Conservation (phyloP, 1,140 invertebrate genomes). For the Hestina assimilis region DNA sequence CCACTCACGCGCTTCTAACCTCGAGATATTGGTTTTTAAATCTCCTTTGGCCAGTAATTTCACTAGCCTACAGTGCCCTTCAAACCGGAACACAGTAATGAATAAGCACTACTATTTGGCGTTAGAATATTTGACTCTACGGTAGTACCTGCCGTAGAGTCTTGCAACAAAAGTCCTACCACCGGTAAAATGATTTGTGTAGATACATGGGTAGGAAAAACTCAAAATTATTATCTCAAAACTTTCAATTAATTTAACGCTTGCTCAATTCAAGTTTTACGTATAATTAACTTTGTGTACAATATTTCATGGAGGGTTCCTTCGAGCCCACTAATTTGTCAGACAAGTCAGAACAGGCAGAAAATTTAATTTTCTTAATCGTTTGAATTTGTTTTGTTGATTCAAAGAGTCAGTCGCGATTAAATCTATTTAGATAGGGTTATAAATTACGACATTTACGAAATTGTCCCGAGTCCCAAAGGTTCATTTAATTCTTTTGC, state of each 20-base stretch:
- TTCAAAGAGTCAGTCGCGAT: conserved; percentile 38
- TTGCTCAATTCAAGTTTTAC: neutral
- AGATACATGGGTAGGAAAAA: neutral
- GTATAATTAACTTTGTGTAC: conserved; percentile 16
- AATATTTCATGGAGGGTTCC: conserved; percentile 26
- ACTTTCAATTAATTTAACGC: neutral
- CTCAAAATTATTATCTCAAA: neutral
- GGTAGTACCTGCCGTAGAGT: too few species aligned
- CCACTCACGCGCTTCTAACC: too few species aligned
- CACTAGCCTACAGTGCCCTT: too few species aligned
- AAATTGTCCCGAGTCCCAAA: conserved; percentile 11
- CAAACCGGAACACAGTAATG: too few species aligned
- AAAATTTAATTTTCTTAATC: conserved; percentile 57
- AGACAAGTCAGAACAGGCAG: conserved; percentile 36
- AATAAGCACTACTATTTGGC: too few species aligned
- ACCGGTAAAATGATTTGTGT: neutral
- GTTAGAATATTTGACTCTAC: too few species aligned
- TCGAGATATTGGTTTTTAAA: too few species aligned
- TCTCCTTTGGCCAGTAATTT: too few species aligned
- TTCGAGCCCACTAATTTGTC: conserved; percentile 38
- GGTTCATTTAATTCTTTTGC: neutral
- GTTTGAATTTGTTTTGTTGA: conserved; percentile 45
- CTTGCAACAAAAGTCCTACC: too few species aligned
- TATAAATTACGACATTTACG: conserved; percentile 33
- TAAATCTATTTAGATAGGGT: conserved; percentile 39